A percentile compares a stretch with the other conserved stretches of the same genome.
Conservation (phyloP, 2,797 vertebrate species). For the Eremophila alpestris region DNA sequence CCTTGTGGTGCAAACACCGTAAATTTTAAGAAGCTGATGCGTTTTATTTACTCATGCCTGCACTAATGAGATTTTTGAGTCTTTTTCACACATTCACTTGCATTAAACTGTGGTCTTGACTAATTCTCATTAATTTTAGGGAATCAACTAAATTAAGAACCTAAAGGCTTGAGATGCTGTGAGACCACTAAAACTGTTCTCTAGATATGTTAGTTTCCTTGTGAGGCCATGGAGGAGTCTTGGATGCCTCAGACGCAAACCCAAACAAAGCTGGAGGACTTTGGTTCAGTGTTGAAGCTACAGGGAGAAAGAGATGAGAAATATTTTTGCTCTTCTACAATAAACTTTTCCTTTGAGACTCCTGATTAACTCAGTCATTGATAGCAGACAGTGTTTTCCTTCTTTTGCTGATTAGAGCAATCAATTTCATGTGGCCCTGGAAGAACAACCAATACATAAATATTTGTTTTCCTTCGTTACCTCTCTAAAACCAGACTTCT, state of each 20-base stretch:
- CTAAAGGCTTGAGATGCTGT: not conserved
- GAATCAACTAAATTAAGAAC: not conserved
- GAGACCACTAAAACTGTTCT: not conserved
- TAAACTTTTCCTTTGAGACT: not conserved
- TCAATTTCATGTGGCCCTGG: not conserved
- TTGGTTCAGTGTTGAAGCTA: not conserved
- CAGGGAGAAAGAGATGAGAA: rapidly evolving
- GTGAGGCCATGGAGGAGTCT: not conserved
- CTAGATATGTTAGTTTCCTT: not conserved
- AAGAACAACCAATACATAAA: not conserved
- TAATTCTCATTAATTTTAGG: not conserved
- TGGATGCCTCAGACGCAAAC: not conserved
- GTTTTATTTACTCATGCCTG: not conserved
- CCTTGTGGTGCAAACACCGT: not conserved
- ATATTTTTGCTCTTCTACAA: not conserved
- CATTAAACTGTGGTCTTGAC: not conserved
- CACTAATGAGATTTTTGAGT: not conserved
- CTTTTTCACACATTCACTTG: not conserved
- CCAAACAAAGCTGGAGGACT: not conserved
- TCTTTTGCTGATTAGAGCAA: not conserved
- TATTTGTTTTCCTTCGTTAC: not conserved
- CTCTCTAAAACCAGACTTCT: not conserved
- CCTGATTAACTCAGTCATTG: not conserved
- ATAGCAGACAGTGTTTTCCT: not conserved
- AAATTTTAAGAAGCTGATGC: not conserved